Conservation (phyloP, 2,888 invertebrate species). For the Eurytoma adleriae region DNA sequence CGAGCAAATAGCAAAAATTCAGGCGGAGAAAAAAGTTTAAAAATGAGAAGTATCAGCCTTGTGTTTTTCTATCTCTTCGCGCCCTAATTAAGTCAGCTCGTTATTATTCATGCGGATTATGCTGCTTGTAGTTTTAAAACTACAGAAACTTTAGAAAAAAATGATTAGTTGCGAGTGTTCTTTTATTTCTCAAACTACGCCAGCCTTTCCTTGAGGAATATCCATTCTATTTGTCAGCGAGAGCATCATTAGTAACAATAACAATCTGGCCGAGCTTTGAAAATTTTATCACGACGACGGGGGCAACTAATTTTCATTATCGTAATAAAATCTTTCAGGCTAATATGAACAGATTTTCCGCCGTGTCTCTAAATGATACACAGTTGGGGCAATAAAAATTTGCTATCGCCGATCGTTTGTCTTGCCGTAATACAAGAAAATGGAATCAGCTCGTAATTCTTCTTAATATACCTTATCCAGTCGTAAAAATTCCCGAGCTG, state of each 20-base stretch:
- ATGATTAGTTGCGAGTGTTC: neutral
- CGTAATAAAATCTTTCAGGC: constrained; percentile 1
- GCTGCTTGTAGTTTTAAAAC: constrained; percentile 2
- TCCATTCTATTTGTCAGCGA: neutral
- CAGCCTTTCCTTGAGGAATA: too few species aligned
- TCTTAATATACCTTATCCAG: constrained; percentile 34
- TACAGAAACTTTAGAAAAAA: neutral
- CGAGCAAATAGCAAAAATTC: neutral
- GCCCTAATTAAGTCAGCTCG: constrained; percentile 23
- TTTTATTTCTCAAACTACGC: neutral
- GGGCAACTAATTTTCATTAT: neutral
- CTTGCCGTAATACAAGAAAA: constrained; percentile 43
- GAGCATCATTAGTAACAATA: neutral
- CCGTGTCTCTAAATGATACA: constrained; percentile 8
- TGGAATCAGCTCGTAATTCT: constrained; percentile 41
- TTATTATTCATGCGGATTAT: constrained; percentile 21
- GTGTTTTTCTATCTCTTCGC: constrained; percentile 4
- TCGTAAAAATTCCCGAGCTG: constrained; percentile 42
- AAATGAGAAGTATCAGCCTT: constrained; percentile 9
- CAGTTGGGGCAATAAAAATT: constrained; percentile 42
- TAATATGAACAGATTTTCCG: constrained; percentile 5
- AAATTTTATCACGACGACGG: too few species aligned
- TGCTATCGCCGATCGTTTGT: constrained; percentile 45
- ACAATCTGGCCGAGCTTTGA: too few species aligned
- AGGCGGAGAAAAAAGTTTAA: neutral